Conservation (phyloP, 2,888 invertebrate genomes). For the Idaea dimidiata region DNA sequence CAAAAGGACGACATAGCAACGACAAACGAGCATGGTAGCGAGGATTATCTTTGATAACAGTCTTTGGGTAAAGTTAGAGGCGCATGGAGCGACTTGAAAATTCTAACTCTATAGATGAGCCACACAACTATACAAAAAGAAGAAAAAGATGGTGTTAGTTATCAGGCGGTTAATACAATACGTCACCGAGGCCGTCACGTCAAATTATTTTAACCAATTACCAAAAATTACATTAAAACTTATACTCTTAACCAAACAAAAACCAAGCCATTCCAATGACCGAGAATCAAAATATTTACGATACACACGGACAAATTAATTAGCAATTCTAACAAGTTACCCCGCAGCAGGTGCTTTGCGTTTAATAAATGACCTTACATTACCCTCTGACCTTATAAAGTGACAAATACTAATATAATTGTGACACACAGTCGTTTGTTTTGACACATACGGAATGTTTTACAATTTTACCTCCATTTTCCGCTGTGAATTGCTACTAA, state of each 20-base stretch:
- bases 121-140: no score
- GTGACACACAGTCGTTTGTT: conserved; percentile 26
- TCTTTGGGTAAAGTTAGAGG: no score
- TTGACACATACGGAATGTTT: not conserved
- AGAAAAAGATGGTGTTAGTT: no score
- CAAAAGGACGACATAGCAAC: no score
- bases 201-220: not conserved
- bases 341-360: conserved; percentile 25
- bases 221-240: not conserved
- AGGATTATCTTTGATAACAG: no score
- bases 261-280: not conserved
- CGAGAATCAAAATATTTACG: not conserved
- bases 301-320: conserved; percentile 6
- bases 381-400: conserved; percentile 32
- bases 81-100: no score
- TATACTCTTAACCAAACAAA: not conserved
- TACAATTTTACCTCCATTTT: not conserved
- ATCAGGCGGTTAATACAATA: no score
- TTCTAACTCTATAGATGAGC: no score
- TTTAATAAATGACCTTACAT: conserved; percentile 31
- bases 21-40: no score
- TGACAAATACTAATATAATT: conserved; percentile 33
- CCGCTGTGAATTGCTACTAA: not conserved
- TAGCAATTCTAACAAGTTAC: conserved; percentile 15
- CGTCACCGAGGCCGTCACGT: no score